phyloP scores from a whole-genome alignment of 2,797 vertebrate genomes.

The Paratrypauchen microcephalus region DNA sequence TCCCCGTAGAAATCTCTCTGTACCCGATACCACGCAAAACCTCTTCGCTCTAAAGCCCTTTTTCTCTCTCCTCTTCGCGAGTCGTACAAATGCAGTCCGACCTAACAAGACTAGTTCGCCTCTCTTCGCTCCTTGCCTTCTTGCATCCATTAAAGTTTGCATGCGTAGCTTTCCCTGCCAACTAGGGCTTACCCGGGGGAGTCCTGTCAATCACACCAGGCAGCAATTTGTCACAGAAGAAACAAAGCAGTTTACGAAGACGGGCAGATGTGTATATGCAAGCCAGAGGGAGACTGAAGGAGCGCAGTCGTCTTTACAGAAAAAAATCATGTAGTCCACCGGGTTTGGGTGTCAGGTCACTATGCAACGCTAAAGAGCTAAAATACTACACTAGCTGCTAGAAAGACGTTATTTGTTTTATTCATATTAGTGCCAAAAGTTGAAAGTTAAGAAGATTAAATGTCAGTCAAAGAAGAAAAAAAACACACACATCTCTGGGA shows the following conservation, averaged over 20 bases:
- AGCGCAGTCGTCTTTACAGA: neutral
- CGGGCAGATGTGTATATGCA: slow-evolving; percentile 21
- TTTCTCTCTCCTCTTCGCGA: slow-evolving; percentile 13
- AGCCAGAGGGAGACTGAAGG: neutral
- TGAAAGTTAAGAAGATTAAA: no score
- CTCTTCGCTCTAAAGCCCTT: neutral
- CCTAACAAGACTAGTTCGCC: slow-evolving; percentile 35
- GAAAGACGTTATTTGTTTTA: no score
- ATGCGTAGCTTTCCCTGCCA: slow-evolving; percentile 13
- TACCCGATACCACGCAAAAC: slow-evolving; percentile 14
- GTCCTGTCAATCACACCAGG: slow-evolving; percentile 52
- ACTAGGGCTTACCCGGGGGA: slow-evolving; percentile 44
- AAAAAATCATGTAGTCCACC: neutral
- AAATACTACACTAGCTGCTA: no score
- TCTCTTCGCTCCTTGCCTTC: slow-evolving; percentile 4
- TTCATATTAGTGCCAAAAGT: no score
- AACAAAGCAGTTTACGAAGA: slow-evolving; percentile 45
- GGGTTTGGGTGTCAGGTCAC: neutral
- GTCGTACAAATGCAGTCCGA: slow-evolving; percentile 38
- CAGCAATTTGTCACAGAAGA: slow-evolving; percentile 58
- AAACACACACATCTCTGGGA: no score
- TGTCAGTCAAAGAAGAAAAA: no score
- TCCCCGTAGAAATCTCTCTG: slow-evolving; percentile 39
- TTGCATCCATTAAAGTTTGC: slow-evolving; percentile 8
- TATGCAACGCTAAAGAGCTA: no score